phyloP scores from a whole-genome alignment of 2,797 vertebrate genomes.

The Glyptemys insculpta region DNA sequence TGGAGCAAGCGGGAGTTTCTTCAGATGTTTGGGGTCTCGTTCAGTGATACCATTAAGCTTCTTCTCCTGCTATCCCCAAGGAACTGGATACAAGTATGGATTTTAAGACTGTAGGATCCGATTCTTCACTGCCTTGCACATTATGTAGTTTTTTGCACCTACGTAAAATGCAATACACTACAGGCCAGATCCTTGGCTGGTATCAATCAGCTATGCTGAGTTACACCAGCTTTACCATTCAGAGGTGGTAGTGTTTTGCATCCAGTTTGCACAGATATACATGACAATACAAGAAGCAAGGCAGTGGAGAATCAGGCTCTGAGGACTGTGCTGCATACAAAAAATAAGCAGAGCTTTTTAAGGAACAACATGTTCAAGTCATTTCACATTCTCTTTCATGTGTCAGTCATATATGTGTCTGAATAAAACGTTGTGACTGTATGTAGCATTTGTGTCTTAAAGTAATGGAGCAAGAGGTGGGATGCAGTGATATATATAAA shows the following conservation, averaged over 20 bases:
- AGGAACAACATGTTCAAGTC: neutral
- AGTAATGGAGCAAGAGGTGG: neutral
- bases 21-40: neutral
- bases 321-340: neutral
- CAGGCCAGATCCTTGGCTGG: neutral
- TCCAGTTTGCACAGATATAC: neutral
- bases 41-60: neutral
- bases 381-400: neutral
- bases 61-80: neutral
- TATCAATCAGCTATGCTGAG: neutral
- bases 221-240: neutral
- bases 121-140: neutral
- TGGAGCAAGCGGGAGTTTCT: neutral
- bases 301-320: neutral
- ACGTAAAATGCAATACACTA: neutral
- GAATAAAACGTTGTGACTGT: neutral
- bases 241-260: neutral
- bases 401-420: neutral
- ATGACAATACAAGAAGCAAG: neutral
- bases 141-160: neutral
- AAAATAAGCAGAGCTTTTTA: neutral
- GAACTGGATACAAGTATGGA: neutral
- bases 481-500: neutral
- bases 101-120: fast-evolving
- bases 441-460: neutral